Evolutionary conservation across 2,113 vertebrate genomes (phyloP).

Genomic region (Sturnira hondurensis): DNA sequence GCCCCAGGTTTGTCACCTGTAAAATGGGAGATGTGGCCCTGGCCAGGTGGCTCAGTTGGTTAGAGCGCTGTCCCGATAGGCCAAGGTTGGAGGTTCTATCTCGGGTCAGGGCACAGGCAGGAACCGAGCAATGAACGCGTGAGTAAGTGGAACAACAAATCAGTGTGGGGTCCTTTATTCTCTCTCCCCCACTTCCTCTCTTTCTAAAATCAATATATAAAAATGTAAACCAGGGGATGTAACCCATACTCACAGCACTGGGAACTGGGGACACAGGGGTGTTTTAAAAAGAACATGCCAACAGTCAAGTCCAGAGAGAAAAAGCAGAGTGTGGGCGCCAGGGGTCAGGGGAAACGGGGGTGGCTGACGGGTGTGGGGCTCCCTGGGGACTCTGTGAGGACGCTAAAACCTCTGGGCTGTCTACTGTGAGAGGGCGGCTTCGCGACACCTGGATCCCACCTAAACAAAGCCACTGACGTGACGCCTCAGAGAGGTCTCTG

Average conservation of each 20-base stretch:
- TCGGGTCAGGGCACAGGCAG: no score
- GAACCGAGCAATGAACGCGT: no score
- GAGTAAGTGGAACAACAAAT: no score
- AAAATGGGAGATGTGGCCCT: background rate
- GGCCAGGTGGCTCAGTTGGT: no score
- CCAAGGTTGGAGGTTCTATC: no score
- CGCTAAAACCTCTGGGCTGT: background rate
- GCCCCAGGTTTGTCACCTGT: background rate
- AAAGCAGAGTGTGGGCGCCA: background rate
- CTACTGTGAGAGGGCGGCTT: background rate
- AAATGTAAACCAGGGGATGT: background rate
- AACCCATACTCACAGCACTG: background rate
- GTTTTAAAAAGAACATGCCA: background rate
- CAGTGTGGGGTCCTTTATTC: no score
- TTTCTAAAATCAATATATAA: no score
- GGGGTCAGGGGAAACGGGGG: background rate
- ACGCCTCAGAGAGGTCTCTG: background rate
- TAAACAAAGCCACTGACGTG: background rate
- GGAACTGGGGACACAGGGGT: background rate
- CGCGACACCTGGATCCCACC: background rate
- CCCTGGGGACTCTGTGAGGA: background rate
- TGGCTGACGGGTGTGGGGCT: background rate
- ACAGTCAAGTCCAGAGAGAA: background rate
- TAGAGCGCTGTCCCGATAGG: no score
- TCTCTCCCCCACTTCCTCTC: no score